Percentiles rank a stretch among this genome's conserved stretches.
phyloP scores from a whole-genome alignment of 2,797 vertebrate species.

The Cuniculus paca region DNA sequence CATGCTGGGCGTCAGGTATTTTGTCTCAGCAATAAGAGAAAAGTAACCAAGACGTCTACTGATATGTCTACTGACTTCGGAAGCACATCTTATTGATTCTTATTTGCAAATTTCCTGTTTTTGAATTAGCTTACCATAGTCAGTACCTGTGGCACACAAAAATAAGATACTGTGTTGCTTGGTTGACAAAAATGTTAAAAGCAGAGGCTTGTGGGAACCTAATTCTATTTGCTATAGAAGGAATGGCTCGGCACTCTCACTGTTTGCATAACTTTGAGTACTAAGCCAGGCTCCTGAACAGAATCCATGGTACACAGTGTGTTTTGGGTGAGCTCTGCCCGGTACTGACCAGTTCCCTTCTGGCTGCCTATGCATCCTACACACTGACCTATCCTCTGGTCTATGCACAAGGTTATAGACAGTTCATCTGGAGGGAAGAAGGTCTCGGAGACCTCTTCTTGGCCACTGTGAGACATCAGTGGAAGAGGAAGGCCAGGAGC shows the following conservation, averaged over 20 bases:
- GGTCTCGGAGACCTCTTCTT: neutral
- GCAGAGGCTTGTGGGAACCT: neutral
- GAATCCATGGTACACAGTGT: accelerated
- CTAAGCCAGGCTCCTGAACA: neutral
- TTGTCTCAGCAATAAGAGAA: too few relatives aligned
- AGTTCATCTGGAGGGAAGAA: neutral
- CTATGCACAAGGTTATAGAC: neutral
- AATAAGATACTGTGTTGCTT: neutral
- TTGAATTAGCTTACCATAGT: neutral
- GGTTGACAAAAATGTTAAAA: neutral
- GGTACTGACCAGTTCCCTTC: neutral
- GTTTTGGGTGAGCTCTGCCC: neutral
- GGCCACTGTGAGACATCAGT: neutral
- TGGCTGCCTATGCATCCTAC: neutral
- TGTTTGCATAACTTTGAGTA: neutral
- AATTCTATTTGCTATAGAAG: neutral
- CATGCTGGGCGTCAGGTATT: too few relatives aligned
- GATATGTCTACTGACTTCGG: neutral
- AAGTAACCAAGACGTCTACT: too few relatives aligned
- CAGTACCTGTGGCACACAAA: neutral
- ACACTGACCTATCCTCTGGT: neutral
- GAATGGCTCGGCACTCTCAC: neutral
- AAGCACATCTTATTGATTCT: accelerated
- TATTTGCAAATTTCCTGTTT: neutral
- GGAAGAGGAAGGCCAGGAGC: neutral